Base-by-base conservation (phyloP, 2,888 invertebrate genomes). In the Spodoptera exigua region DNA sequence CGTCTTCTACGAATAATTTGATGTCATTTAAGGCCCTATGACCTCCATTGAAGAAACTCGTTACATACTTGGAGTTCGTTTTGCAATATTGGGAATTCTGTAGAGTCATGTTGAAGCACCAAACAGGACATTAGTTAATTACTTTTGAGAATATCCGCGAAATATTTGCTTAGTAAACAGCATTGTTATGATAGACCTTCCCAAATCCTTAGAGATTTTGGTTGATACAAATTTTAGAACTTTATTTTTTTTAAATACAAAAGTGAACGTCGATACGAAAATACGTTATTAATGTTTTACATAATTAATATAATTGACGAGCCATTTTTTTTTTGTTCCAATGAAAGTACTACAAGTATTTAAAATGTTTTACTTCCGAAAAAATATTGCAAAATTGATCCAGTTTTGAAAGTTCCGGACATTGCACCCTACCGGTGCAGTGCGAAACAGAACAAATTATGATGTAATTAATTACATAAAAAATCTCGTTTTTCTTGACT, bases 21-120 rank as follows among this genome's bases (percentile, higher is more conserved):
- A 13, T 51, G 46, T 37, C 45, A 7, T 55, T 16, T 54, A 72
- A 46, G 56, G 73, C 37, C 37, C 36, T 59, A 40, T 56, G 73
- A 73, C 70, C 70, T 70, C 56, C 46, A 72, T 68, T 59, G 45
- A 12, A 34, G 43, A 56, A 71, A 70, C 69, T 56, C 43, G 55
- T 68, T 56, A 44, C 46, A 54, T 45, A 13, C 44, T n/a, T 18
- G 14, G 34, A 63, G 37, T 41, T 43, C 16, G 43, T 68, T 59
- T 51, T 46, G 62, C 56, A 68, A 68, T 57, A 34, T 7, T 54
- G 69, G 73, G 49, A 59, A 51, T 62, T 72, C 56, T 27, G 58
- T 17, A 49, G 36, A 34, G 51, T 32, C 44, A 17, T 46, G 52
- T 47, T 62, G 62, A 73, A 59, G 73, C 56, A 58, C 57, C 41